Evolutionary conservation across 2,797 vertebrate genomes (phyloP).

Genomic region (Austrolebias charrua): DNA sequence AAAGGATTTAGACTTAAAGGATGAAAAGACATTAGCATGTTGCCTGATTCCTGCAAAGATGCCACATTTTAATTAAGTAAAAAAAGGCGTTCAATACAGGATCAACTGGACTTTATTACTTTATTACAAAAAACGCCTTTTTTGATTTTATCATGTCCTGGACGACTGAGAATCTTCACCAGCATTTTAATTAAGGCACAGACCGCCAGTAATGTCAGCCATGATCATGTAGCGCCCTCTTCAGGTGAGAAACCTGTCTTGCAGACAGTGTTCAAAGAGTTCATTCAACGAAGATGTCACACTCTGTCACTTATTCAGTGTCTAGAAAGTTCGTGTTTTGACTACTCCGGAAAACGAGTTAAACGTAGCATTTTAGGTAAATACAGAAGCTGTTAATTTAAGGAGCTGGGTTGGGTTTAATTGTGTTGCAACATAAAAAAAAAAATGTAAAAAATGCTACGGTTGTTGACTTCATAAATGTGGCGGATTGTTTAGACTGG

Average conservation of each 20-base stretch:
- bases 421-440: not conserved
- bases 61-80: no score
- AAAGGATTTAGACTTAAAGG: no score
- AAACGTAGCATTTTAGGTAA: not conserved
- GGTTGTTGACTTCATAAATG: no score
- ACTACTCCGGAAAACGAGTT: not conserved
- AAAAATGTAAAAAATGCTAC: not conserved
- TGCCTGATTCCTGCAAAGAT: no score
- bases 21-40: no score
- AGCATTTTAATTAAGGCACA: no score
- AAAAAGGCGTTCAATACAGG: no score
- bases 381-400: not conserved
- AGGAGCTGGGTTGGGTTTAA: not conserved
- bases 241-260: not conserved
- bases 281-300: not conserved
- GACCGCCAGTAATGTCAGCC: not conserved
- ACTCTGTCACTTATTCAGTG: not conserved
- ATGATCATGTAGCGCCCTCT: slow-evolving; percentile 35
- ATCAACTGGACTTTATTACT: no score
- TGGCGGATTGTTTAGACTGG: no score
- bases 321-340: not conserved
- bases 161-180: no score
- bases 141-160: no score
- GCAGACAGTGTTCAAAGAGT: not conserved
- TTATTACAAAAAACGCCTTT: no score